Conservation (phyloP, 2,113 vertebrate genomes). For the Nematolebias whitei region DNA sequence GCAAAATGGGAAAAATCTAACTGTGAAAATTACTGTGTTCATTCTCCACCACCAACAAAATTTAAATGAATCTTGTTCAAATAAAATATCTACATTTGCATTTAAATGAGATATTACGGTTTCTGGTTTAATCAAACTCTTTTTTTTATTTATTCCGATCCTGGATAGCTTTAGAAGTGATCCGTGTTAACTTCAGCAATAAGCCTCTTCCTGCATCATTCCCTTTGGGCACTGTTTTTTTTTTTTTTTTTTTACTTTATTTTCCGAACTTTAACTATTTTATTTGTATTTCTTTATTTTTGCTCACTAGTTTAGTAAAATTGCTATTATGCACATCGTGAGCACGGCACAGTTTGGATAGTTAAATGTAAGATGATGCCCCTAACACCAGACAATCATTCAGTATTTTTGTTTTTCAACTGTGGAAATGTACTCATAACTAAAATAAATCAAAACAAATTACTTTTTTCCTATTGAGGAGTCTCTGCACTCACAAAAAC, state of each 20-base stretch:
- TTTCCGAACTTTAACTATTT: too few species aligned
- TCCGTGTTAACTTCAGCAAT: conserved; percentile 10
- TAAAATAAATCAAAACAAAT: conserved; percentile 1
- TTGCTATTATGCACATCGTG: neutral
- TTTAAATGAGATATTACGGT: too few species aligned
- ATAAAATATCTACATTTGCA: neutral
- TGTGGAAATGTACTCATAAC: too few species aligned
- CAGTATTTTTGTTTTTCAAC: too few species aligned
- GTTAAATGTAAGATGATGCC: too few species aligned
- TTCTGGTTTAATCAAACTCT: neutral
- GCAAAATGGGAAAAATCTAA: neutral
- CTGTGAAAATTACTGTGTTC: neutral
- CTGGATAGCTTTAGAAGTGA: neutral
- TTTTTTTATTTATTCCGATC: neutral
- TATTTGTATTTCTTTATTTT: too few species aligned
- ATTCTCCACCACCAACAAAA: neutral
- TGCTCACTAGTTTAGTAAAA: too few species aligned
- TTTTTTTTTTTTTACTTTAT: too few species aligned
- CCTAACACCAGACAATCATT: neutral
- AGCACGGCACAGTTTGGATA: neutral
- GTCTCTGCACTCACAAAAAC: conserved; percentile 4
- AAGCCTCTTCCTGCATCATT: neutral
- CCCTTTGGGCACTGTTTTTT: neutral
- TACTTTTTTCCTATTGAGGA: conserved; percentile 11
- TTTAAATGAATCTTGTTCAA: neutral